Percentiles rank a stretch among this genome's conserved stretches.
These are phyloP conservation scores for Tenthredo notha DNA, from an alignment of 2,888 invertebrate species.

Conservation along the genomic window DNA sequence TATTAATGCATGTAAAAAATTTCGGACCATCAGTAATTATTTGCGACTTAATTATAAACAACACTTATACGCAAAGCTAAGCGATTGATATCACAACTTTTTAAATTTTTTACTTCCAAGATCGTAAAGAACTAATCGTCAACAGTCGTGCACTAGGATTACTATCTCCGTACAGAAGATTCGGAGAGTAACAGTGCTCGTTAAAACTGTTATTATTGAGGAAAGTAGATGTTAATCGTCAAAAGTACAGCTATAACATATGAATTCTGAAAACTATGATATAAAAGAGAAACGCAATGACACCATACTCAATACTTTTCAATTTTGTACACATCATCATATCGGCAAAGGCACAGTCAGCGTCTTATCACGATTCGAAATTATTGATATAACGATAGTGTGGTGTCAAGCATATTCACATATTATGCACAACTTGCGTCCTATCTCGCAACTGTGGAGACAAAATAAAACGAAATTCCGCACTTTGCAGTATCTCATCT, in stretches of 20 bases:
- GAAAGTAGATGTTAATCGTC: background rate
- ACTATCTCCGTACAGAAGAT: background rate
- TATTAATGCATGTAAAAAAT: slow-evolving; percentile 9
- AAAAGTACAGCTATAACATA: background rate
- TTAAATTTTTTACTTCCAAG: background rate
- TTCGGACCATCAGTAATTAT: background rate
- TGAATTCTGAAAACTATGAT: background rate
- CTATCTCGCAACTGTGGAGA: background rate
- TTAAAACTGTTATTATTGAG: background rate
- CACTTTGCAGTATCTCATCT: background rate
- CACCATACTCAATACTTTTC: background rate
- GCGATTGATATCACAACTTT: background rate
- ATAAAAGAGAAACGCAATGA: background rate
- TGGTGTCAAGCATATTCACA: background rate
- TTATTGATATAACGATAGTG: background rate
- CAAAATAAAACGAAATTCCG: background rate
- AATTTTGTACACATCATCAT: background rate
- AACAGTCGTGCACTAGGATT: background rate
- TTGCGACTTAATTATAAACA: background rate
- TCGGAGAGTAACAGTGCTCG: background rate
- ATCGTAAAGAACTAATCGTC: background rate
- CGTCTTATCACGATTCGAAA: background rate
- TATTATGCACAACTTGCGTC: background rate
- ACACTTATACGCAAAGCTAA: background rate
- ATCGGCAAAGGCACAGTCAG: background rate